Conservation (phyloP, 1,140 invertebrate genomes). For the Ceratina australensis region DNA sequence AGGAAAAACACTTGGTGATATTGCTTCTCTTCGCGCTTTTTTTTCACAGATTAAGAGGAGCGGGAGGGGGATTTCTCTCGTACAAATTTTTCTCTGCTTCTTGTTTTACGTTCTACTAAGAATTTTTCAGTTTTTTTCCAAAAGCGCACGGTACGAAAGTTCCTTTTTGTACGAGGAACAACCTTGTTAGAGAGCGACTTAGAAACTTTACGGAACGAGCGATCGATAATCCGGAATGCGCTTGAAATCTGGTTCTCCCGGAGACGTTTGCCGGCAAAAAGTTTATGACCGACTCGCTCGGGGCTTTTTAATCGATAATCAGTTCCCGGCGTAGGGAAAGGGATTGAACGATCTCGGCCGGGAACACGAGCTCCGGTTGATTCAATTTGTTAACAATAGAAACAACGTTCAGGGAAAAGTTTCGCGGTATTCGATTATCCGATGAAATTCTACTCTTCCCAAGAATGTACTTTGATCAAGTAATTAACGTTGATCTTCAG, state of each 20-base stretch:
- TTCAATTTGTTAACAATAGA: constrained; percentile 36
- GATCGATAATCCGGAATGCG: constrained; percentile 39
- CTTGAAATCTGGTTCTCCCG: constrained; percentile 32
- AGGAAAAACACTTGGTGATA: neutral
- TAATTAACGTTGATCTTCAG: no score
- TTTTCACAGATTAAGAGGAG: neutral
- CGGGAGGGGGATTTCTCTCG: neutral
- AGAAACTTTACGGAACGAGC: constrained; percentile 23
- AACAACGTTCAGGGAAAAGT: neutral
- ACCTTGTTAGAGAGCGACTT: constrained; percentile 38
- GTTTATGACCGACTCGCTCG: constrained; percentile 33
- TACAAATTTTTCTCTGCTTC: neutral
- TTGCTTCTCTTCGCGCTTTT: constrained; percentile 3
- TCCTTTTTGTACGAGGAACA: neutral
- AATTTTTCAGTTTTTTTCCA: constrained; percentile 13
- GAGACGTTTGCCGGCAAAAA: constrained; percentile 27
- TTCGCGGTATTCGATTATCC: neutral
- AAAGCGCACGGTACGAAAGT: neutral
- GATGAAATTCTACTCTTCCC: neutral
- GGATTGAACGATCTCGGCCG: neutral
- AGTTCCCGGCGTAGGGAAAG: neutral
- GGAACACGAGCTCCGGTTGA: constrained; percentile 1
- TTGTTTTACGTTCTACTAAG: neutral
- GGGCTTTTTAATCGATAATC: constrained; percentile 41
- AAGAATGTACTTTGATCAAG: neutral